phyloP scores from a whole-genome alignment of 1,140 invertebrate genomes.

The Drosophila triauraria region DNA sequence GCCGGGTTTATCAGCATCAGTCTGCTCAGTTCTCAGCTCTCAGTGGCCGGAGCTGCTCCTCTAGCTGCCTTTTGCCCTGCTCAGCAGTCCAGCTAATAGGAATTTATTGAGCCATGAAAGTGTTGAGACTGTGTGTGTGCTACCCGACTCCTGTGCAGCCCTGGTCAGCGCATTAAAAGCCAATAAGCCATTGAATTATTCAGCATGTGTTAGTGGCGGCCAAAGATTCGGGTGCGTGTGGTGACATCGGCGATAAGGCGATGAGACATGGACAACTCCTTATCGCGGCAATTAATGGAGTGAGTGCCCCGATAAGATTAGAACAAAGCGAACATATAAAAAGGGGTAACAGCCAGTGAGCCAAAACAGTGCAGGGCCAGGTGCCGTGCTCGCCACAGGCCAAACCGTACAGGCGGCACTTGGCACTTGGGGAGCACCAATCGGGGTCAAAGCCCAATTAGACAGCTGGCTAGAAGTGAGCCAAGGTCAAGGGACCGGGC shows the following conservation, averaged over 20 bases:
- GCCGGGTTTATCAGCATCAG: slow-evolving; percentile 25
- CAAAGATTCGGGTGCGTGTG: slow-evolving; percentile 15
- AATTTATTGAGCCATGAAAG: slow-evolving; percentile 83
- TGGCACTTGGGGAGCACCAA: background rate
- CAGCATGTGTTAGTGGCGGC: slow-evolving; percentile 34
- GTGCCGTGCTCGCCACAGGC: slow-evolving; percentile 22
- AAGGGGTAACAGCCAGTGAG: slow-evolving; percentile 16
- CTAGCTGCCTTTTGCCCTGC: slow-evolving; percentile 17
- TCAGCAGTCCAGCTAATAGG: slow-evolving; percentile 67
- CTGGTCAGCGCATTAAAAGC: slow-evolving; percentile 67
- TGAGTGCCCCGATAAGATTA: slow-evolving; percentile 51
- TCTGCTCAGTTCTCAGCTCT: slow-evolving; percentile 2
- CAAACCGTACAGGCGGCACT: background rate
- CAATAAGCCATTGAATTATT: slow-evolving; percentile 78
- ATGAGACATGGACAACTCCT: slow-evolving; percentile 23
- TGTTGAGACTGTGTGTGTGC: slow-evolving; percentile 63
- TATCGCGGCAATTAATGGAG: slow-evolving; percentile 64
- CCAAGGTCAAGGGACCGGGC: slow-evolving; percentile 24
- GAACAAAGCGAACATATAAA: slow-evolving; percentile 9
- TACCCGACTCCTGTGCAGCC: slow-evolving; percentile 17
- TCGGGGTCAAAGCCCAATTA: slow-evolving; percentile 28
- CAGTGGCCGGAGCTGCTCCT: slow-evolving; percentile 12
- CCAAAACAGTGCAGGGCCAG: slow-evolving; percentile 61
- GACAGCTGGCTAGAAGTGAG: slow-evolving; percentile 14
- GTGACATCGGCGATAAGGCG: slow-evolving; percentile 36